A percentile compares a stretch with the other conserved stretches of the same genome.
Evolutionary conservation across 1,140 invertebrate genomes (phyloP).

Genomic region (Caenorhabditis tropicalis): DNA sequence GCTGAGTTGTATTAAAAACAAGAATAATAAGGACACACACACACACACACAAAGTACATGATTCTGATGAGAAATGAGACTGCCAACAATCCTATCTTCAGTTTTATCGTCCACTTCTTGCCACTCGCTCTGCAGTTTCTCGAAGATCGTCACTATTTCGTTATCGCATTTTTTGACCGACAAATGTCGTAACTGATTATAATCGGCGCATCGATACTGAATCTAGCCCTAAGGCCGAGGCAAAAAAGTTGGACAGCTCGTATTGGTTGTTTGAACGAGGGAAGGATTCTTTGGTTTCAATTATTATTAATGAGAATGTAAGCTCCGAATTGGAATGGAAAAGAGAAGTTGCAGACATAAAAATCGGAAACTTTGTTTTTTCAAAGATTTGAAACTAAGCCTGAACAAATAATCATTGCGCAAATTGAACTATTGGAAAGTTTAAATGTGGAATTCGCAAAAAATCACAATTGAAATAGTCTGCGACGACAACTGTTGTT

Average conservation of each 20-base stretch:
- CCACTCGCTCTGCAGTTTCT: not conserved
- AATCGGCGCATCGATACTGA: not conserved
- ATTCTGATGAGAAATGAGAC: not conserved
- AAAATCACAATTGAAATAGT: not conserved
- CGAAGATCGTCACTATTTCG: slow-evolving; percentile 18
- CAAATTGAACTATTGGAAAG: not conserved
- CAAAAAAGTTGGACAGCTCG: not conserved
- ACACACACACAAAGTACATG: not conserved
- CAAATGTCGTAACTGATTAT: not conserved
- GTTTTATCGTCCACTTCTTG: slow-evolving; percentile 20
- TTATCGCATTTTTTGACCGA: slow-evolving; percentile 1
- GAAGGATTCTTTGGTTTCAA: not conserved
- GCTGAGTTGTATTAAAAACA: too few species aligned
- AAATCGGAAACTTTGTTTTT: too few species aligned
- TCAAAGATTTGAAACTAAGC: not conserved
- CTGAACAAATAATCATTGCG: slow-evolving; percentile 1
- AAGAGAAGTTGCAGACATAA: not conserved
- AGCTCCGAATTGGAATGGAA: not conserved
- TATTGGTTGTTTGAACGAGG: not conserved
- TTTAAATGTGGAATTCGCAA: slow-evolving; percentile 1
- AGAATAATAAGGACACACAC: not conserved
- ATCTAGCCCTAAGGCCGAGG: not conserved
- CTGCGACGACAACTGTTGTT: slow-evolving; percentile 13
- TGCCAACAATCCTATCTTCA: slow-evolving; percentile 4
- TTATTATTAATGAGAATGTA: not conserved